A percentile compares a stretch with the other conserved stretches of the same genome.
phyloP scores from a whole-genome alignment of 2,113 vertebrate genomes.

The Poeciliopsis occidentalis region DNA sequence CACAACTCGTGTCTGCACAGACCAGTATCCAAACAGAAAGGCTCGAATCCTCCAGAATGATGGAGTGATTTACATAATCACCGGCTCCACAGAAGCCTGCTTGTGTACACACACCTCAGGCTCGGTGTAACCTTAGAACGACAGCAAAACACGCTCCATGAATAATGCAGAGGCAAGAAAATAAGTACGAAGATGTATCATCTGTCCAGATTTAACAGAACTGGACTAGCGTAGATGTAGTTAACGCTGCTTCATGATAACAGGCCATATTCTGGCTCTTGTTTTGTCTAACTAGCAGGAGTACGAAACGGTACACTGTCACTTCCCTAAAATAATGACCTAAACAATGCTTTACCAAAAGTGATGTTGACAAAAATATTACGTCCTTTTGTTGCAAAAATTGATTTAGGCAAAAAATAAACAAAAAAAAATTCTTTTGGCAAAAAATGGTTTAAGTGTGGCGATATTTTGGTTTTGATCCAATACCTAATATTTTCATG shows the following conservation, averaged over 20 bases:
- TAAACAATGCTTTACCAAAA: too few species aligned
- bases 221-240: constrained; percentile 3
- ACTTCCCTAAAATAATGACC: too few species aligned
- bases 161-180: constrained; percentile 52
- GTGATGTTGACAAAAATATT: too few species aligned
- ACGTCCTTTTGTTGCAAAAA: too few species aligned
- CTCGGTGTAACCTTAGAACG: constrained; percentile 56
- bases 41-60: constrained; percentile 4
- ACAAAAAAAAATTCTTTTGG: too few species aligned
- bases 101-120: constrained; percentile 54
- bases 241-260: background rate
- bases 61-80: constrained; percentile 46
- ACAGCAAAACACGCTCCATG: constrained; percentile 54
- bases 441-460: too few species aligned
- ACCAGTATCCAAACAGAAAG: constrained; percentile 19
- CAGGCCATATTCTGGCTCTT: background rate
- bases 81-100: constrained; percentile 17
- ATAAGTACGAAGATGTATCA: constrained; percentile 37
- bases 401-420: too few species aligned
- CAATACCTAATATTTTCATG: too few species aligned
- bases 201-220: constrained; percentile 24
- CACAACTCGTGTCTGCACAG: background rate
- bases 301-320: too few species aligned
- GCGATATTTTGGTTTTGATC: too few species aligned
- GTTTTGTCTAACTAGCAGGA: background rate